Percentiles rank a stretch among this genome's conserved stretches.
These are phyloP conservation scores for Lepidurus packardi DNA, from an alignment of 1,140 invertebrate genomes.

Conservation along the genomic window DNA sequence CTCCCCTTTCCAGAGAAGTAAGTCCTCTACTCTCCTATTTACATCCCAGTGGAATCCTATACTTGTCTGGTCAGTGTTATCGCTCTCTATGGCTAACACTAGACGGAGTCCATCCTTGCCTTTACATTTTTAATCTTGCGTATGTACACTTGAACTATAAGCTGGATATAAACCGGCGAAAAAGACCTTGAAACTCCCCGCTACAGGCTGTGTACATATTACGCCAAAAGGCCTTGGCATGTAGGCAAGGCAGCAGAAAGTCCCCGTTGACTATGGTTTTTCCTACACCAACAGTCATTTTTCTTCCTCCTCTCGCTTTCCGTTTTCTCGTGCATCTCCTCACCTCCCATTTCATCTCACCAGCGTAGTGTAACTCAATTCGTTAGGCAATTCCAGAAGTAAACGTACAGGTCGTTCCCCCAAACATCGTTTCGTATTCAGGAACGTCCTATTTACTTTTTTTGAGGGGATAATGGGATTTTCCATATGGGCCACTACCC, in stretches of 20 bases:
- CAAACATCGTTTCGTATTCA: too few species aligned
- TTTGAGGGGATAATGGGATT: too few species aligned
- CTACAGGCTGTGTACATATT: background rate
- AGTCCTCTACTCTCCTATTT: background rate
- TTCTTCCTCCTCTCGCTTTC: background rate
- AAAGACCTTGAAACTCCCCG: background rate
- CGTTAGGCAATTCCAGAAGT: too few species aligned
- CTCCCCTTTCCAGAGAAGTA: background rate
- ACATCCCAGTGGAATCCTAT: background rate
- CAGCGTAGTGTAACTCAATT: too few species aligned
- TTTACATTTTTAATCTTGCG: too few species aligned
- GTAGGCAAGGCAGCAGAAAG: conserved; percentile 12
- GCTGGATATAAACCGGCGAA: background rate
- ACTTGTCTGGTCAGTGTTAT: background rate
- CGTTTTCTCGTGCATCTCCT: background rate
- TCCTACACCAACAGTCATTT: background rate
- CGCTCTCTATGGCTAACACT: background rate
- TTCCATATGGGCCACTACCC: too few species aligned
- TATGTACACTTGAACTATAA: background rate
- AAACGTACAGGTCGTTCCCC: too few species aligned
- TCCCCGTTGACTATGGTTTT: background rate
- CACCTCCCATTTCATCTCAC: too few species aligned
- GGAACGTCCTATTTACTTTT: too few species aligned
- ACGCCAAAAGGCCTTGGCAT: background rate
- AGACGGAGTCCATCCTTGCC: too few species aligned